phyloP scores from a whole-genome alignment of 1,140 invertebrate genomes.

The Cephus cinctus region DNA sequence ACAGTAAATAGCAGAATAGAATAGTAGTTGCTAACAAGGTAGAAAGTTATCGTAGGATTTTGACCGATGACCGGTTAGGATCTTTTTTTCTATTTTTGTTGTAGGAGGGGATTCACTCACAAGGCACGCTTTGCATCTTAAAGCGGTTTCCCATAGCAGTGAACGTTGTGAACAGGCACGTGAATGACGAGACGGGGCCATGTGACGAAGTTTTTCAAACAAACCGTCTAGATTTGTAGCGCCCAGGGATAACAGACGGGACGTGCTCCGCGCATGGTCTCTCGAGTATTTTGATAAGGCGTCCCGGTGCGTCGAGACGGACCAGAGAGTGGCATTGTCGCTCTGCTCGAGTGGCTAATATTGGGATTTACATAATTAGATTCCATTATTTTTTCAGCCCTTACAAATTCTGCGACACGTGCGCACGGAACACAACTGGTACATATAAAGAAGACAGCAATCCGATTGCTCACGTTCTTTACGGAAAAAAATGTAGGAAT shows the following conservation, averaged over 20 bases:
- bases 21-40: no score
- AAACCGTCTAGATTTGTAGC: conserved; percentile 16
- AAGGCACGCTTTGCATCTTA: no score
- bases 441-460: neutral
- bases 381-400: conserved; percentile 37
- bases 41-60: no score
- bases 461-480: conserved; percentile 1
- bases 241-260: conserved; percentile 23
- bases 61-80: no score
- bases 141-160: no score
- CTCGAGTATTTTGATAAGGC: conserved; percentile 48
- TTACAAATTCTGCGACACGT: conserved; percentile 33
- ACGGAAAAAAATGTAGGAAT: neutral
- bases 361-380: conserved; percentile 51
- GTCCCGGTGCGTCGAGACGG: conserved; percentile 15
- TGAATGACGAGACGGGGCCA: neutral
- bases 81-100: no score
- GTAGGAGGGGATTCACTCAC: neutral
- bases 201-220: conserved; percentile 24
- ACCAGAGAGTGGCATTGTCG: no score
- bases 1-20: no score
- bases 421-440: conserved; percentile 31
- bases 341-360: conserved; percentile 27
- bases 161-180: no score
- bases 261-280: conserved; percentile 37